Conservation (phyloP, 2,113 vertebrate genomes). For the Hyperopisus bebe region DNA sequence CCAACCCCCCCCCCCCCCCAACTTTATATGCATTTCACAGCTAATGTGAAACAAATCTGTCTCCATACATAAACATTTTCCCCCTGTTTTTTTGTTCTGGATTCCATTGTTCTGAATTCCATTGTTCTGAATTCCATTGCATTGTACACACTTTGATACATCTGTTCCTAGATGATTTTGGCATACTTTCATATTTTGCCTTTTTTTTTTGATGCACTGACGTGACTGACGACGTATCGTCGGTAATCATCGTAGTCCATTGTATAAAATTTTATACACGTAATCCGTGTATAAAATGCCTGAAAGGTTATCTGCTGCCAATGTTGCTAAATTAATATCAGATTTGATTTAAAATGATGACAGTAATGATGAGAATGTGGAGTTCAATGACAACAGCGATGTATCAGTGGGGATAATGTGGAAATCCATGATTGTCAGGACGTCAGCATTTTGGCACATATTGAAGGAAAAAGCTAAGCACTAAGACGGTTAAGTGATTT, state of each 20-base stretch:
- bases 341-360: not conserved
- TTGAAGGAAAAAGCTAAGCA: not conserved
- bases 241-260: not conserved
- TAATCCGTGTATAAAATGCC: not conserved
- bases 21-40: constrained; percentile 24
- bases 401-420: not conserved
- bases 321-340: not conserved
- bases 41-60: constrained; percentile 16
- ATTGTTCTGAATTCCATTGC: not conserved
- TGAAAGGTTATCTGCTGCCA: not conserved
- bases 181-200: not conserved
- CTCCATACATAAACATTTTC: not conserved
- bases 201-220: too few species aligned
- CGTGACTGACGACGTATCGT: not conserved
- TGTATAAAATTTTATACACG: too few species aligned
- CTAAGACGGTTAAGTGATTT: not conserved
- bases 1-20: constrained; percentile 8
- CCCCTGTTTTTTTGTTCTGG: not conserved
- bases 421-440: not conserved
- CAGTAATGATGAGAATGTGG: not conserved
- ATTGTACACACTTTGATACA: not conserved
- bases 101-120: not conserved
- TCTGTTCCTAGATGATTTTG: not conserved
- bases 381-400: not conserved
- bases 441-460: not conserved